These are phyloP conservation scores for Neoaliturus tenellus DNA, from an alignment of 2,888 invertebrate genomes.

Conservation along the genomic window DNA sequence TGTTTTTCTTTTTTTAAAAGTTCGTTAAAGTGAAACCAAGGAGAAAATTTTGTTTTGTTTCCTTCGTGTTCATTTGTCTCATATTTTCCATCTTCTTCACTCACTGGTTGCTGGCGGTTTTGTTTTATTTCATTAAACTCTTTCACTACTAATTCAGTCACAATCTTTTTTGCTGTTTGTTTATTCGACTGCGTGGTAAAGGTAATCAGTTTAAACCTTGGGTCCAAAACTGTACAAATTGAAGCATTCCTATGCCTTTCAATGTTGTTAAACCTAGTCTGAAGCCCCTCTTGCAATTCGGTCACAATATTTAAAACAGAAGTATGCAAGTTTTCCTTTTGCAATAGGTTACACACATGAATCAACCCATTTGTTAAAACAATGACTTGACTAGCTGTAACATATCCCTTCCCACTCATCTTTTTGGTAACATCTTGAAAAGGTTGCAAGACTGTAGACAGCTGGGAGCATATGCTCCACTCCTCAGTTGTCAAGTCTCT, in stretches of 20 bases:
- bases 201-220: slow-evolving; percentile 60
- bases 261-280: not conserved
- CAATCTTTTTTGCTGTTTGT: not conserved
- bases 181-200: slow-evolving; percentile 50
- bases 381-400: slow-evolving; percentile 30
- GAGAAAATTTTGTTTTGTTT: not conserved
- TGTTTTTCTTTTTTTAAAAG: slow-evolving; percentile 18
- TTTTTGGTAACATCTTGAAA: slow-evolving; percentile 12
- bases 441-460: slow-evolving; percentile 10
- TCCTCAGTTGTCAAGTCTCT: slow-evolving; percentile 28
- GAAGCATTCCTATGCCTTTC: slow-evolving; percentile 59
- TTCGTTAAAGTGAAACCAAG: not conserved
- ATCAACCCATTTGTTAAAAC: slow-evolving; percentile 15
- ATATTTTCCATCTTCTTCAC: not conserved
- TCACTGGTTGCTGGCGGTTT: not conserved
- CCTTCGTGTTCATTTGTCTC: not conserved
- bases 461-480: slow-evolving; percentile 17
- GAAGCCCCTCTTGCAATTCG: slow-evolving; percentile 4
- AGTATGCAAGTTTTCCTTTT: slow-evolving; percentile 2
- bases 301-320: not conserved
- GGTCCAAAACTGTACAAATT: slow-evolving; percentile 62
- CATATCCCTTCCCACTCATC: slow-evolving; percentile 30
- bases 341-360: slow-evolving; percentile 37
- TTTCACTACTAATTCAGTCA: slow-evolving; percentile 17
- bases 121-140: not conserved